A percentile compares a stretch with the other conserved stretches of the same genome.
phyloP scores from a whole-genome alignment of 2,113 vertebrate genomes.

The Azemiops feae region DNA sequence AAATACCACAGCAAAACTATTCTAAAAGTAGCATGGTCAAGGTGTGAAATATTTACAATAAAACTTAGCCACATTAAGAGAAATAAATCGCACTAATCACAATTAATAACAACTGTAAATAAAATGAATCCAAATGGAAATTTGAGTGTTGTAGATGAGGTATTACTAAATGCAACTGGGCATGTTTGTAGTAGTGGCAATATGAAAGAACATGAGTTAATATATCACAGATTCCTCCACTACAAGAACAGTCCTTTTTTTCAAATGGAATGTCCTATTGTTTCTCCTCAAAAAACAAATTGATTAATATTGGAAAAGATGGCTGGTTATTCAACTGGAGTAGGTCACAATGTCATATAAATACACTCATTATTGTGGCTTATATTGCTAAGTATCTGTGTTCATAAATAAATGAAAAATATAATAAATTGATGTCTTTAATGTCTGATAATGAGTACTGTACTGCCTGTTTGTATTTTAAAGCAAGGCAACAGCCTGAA shows the following conservation, averaged over 20 bases:
- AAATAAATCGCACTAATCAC: neutral
- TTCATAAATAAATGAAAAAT: neutral
- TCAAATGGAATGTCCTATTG: neutral
- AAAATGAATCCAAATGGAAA: neutral
- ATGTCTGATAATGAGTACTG: neutral
- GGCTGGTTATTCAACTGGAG: neutral
- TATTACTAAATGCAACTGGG: neutral
- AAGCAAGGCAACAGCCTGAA: neutral
- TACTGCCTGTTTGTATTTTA: neutral
- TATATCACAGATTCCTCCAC: neutral
- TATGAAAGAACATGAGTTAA: neutral
- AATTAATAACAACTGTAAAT: neutral
- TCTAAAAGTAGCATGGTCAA: neutral
- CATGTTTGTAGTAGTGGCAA: neutral
- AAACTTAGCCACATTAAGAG: neutral
- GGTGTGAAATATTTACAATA: neutral
- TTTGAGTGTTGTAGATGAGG: neutral
- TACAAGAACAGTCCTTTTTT: neutral
- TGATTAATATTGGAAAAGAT: neutral
- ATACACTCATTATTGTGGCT: neutral
- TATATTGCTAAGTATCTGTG: neutral
- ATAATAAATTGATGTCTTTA: neutral
- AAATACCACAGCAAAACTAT: neutral
- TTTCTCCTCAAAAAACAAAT: neutral
- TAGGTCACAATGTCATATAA: neutral